phyloP scores from a whole-genome alignment of 2,113 vertebrate genomes.

The Verasper variegatus region DNA sequence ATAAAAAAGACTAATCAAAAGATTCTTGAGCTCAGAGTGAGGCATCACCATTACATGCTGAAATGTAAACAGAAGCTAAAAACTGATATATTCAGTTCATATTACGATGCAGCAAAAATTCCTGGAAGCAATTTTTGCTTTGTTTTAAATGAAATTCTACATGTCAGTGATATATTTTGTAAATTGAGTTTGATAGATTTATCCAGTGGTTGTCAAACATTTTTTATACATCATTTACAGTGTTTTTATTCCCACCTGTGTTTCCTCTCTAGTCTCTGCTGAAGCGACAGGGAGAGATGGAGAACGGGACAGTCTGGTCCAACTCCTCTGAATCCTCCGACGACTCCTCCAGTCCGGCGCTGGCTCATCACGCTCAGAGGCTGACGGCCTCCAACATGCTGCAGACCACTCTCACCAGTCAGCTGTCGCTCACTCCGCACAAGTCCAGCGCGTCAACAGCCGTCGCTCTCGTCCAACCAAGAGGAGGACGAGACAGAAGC shows the following conservation, averaged over 20 bases:
- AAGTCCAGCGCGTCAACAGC: slow-evolving; percentile 72
- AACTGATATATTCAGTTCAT: no score
- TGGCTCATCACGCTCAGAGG: slow-evolving; percentile 75
- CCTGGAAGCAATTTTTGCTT: no score
- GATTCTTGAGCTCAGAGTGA: no score
- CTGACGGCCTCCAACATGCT: slow-evolving; percentile 70
- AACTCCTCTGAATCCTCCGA: slow-evolving; percentile 98
- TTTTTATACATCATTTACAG: no score
- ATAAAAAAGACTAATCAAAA: no score
- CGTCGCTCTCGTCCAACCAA: slow-evolving; percentile 76
- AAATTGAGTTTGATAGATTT: no score
- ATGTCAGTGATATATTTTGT: no score
- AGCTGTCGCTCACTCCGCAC: slow-evolving; percentile 88
- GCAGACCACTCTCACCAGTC: slow-evolving; percentile 80
- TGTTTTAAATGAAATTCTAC: background rate
- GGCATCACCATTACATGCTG: no score
- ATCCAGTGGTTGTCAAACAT: background rate
- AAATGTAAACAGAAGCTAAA: no score
- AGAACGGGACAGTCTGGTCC: slow-evolving; percentile 97
- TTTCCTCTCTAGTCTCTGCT: slow-evolving; percentile 88
- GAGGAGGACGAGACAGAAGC: slow-evolving; percentile 76
- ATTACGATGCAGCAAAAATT: no score
- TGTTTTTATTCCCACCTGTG: background rate
- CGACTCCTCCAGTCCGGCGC: slow-evolving; percentile 93
- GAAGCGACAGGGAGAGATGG: slow-evolving; percentile 95